A percentile compares a stretch with the other conserved stretches of the same genome.
These are phyloP conservation scores for Sapayoa aenigma DNA, from an alignment of 2,113 vertebrate species.

Conservation along the genomic window DNA sequence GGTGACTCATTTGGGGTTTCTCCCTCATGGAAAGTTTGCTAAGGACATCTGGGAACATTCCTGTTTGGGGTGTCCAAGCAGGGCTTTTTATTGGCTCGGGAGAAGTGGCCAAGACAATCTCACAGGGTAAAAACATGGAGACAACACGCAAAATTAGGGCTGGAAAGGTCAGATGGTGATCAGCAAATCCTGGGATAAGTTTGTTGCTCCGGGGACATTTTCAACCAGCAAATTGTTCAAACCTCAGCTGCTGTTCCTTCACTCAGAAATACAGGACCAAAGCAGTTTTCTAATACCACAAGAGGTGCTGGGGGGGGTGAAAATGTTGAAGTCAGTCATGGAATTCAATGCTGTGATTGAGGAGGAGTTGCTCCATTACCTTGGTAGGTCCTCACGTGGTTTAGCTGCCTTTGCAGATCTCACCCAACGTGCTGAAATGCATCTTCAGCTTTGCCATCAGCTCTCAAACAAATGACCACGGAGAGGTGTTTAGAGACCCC, in stretches of 20 bases:
- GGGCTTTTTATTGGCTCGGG: neutral
- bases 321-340: neutral
- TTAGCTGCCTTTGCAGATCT: conserved; percentile 8
- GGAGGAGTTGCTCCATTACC: neutral
- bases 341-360: neutral
- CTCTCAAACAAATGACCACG: conserved; percentile 11
- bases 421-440: neutral
- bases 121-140: fast-evolving
- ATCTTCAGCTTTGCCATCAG: conserved; percentile 41
- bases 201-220: neutral
- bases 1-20: neutral
- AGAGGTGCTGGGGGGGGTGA: neutral
- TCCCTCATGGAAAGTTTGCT: neutral
- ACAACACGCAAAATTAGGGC: neutral
- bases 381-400: neutral
- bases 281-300: neutral
- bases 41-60: neutral
- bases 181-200: neutral
- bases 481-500: conserved; percentile 42
- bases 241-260: neutral
- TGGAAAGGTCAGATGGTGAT: neutral
- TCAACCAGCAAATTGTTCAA: neutral
- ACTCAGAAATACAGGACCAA: neutral
- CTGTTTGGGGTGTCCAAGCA: neutral
- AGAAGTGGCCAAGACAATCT: neutral